These are phyloP conservation scores for Callospermophilus lateralis DNA, from an alignment of 2,113 vertebrate genomes.

Conservation along the genomic window DNA sequence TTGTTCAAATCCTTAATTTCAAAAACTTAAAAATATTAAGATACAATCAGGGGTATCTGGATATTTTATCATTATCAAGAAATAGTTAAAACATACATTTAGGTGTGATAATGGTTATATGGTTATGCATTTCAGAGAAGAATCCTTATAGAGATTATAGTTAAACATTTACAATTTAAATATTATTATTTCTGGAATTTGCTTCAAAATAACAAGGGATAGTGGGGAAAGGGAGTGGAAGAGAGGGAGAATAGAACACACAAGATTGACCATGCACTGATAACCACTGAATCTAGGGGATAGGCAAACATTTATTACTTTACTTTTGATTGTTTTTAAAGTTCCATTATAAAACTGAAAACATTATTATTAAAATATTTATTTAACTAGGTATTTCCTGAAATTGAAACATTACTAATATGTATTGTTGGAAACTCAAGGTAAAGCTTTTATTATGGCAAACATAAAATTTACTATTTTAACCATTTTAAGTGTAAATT, in stretches of 20 bases:
- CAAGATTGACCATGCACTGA: neutral
- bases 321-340: constrained; percentile 4
- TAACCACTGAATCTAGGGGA: neutral
- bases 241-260: neutral
- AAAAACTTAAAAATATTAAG: neutral
- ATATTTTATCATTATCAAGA: neutral
- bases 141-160: neutral
- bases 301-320: neutral
- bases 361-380: constrained; percentile 3
- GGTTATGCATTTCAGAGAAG: neutral
- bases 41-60: constrained; percentile 7
- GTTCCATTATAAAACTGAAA: constrained; percentile 33
- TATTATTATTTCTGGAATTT: constrained; percentile 18
- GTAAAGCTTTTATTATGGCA: neutral
- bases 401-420: constrained; percentile 15
- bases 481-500: neutral
- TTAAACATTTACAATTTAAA: constrained; percentile 45
- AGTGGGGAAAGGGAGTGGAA: neutral
- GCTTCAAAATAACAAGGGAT: constrained; percentile 8
- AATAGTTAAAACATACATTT: neutral
- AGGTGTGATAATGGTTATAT: constrained; percentile 3
- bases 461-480: neutral
- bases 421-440: neutral
- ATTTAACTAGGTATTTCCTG: neutral
- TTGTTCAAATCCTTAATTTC: constrained; percentile 43